Evolutionary conservation across 2,113 vertebrate species (phyloP).

Genomic region (Passer domesticus): DNA sequence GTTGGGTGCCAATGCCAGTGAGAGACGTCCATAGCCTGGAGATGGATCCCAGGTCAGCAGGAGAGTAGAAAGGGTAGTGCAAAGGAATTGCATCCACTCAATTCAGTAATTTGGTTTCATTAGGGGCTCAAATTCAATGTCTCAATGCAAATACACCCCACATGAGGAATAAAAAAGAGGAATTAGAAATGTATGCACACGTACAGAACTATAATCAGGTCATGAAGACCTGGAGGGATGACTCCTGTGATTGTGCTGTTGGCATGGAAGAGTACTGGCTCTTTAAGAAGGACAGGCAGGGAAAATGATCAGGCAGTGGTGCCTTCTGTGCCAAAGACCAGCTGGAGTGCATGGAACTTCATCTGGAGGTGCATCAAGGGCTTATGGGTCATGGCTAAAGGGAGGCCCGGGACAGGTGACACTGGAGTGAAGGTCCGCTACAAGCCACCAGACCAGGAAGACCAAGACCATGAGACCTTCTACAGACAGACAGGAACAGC

Average conservation of each 20-base stretch:
- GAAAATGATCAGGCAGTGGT: neutral
- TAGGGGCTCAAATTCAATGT: neutral
- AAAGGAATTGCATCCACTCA: neutral
- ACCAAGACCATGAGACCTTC: neutral
- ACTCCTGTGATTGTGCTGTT: neutral
- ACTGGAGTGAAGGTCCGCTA: neutral
- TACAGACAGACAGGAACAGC: neutral
- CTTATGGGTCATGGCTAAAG: neutral
- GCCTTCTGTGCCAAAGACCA: neutral
- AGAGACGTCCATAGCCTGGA: neutral
- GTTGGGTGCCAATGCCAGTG: neutral
- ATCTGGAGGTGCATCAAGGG: too few relatives aligned
- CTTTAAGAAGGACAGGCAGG: neutral
- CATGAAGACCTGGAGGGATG: rapidly evolving
- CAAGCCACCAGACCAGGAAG: neutral
- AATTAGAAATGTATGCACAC: rapidly evolving
- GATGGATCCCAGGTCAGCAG: neutral
- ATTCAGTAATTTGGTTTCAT: rapidly evolving
- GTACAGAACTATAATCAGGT: neutral
- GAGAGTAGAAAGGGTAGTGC: neutral
- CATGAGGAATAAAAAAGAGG: neutral
- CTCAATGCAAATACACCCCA: neutral
- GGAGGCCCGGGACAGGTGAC: neutral
- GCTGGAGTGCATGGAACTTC: neutral
- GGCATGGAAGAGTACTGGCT: neutral